phyloP scores from a whole-genome alignment of 2,797 vertebrate genomes.

The Nyctalus aviator region DNA sequence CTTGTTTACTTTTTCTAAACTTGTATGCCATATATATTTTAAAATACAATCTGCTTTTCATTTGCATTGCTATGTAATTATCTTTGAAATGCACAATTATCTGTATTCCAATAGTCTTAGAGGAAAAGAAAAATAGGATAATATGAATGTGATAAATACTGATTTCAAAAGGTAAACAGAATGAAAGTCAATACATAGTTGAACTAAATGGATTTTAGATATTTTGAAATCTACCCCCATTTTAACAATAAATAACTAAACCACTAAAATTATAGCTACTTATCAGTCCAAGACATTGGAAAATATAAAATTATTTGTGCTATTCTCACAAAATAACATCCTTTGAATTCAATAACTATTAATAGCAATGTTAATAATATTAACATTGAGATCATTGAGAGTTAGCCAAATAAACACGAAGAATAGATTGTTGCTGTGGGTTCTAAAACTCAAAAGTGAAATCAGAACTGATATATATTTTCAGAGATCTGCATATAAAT shows the following conservation, averaged over 20 bases:
- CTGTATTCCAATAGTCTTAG: not conserved
- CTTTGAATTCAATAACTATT: not conserved
- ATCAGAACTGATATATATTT: not conserved
- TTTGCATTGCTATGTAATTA: not conserved
- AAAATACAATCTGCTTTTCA: not conserved
- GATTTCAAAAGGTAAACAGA: conserved; percentile 36
- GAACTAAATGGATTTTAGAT: not conserved
- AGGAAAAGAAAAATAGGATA: not conserved
- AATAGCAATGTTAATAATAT: not conserved
- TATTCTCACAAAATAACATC: not conserved
- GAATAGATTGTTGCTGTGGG: not conserved
- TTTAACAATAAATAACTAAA: not conserved
- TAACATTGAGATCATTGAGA: not conserved
- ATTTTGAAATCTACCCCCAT: not conserved
- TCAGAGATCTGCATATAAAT: not conserved
- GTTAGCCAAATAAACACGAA: not conserved
- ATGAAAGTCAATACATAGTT: not conserved
- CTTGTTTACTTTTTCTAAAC: not conserved
- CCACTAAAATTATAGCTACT: not conserved
- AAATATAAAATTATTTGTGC: not conserved
- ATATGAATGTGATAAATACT: not conserved
- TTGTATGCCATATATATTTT: not conserved
- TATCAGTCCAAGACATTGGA: not conserved
- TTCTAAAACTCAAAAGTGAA: not conserved
- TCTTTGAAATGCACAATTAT: not conserved